Percentiles rank a stretch among this genome's conserved stretches.
These are phyloP conservation scores for Nomada hirtipes DNA, from an alignment of 2,888 invertebrate genomes.

Conservation along the genomic window DNA sequence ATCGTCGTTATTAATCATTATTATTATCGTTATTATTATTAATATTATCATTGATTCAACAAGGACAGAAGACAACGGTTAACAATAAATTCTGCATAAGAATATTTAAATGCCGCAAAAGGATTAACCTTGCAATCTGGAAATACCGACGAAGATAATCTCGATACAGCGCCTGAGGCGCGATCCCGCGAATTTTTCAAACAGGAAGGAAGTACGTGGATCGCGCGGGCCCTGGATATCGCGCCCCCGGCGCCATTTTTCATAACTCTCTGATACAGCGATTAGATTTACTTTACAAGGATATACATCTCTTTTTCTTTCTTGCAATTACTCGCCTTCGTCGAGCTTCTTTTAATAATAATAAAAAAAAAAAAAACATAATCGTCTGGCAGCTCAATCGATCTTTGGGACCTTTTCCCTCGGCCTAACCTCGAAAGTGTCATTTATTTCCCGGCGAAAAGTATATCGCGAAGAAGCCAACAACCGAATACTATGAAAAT, in stretches of 20 bases:
- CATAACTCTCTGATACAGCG: conserved; percentile 27
- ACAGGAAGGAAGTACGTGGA: not conserved
- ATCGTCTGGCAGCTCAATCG: conserved; percentile 22
- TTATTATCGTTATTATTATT: not conserved
- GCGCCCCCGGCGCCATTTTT: not conserved
- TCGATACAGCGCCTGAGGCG: not conserved
- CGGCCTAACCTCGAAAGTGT: not conserved
- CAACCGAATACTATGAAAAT: not conserved
- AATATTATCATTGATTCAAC: conserved; percentile 23
- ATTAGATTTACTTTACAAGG: conserved; percentile 53
- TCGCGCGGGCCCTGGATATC: not conserved
- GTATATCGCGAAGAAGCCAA: not conserved
- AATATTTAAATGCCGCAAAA: conserved; percentile 20
- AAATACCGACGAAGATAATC: conserved; percentile 19
- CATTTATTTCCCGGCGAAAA: not conserved
- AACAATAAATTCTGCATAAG: conserved; percentile 17
- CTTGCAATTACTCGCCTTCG: conserved; percentile 30
- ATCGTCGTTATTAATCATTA: not conserved
- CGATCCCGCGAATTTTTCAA: not conserved
- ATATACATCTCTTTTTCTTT: conserved; percentile 41
- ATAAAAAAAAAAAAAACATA: conserved; percentile 7
- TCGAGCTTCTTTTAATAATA: conserved; percentile 13
- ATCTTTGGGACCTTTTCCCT: conserved; percentile 25
- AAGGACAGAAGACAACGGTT: conserved; percentile 27
- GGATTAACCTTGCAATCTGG: conserved; percentile 35